Evolutionary conservation across 2,888 invertebrate genomes (phyloP).

Genomic region (Hetaerina titia): DNA sequence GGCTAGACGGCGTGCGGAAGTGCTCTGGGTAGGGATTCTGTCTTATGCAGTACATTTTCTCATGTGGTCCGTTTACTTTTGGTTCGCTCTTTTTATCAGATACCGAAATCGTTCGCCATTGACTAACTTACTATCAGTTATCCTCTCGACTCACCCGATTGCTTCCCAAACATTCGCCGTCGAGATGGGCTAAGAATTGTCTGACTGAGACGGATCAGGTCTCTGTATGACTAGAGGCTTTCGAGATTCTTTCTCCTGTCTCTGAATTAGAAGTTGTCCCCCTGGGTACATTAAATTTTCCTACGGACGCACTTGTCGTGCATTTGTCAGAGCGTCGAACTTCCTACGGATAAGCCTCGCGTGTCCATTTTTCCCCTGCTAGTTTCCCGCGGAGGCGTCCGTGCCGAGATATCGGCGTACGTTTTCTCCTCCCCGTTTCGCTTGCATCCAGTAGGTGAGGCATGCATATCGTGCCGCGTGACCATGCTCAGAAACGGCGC

Average conservation of each 20-base stretch:
- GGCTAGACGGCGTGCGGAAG: background rate
- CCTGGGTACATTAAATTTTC: background rate
- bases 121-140: background rate
- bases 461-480: background rate
- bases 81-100: background rate
- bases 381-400: background rate
- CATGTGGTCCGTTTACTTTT: background rate
- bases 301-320: background rate
- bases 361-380: background rate
- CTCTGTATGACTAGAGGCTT: too few species aligned
- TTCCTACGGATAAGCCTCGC: background rate
- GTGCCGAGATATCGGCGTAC: background rate
- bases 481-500: background rate
- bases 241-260: background rate
- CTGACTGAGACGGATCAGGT: background rate
- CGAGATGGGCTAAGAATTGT: background rate
- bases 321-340: background rate
- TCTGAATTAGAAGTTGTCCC: background rate
- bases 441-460: background rate
- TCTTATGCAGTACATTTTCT: background rate
- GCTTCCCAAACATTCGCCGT: background rate
- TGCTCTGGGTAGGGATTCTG: background rate
- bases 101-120: background rate
- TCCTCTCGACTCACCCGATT: background rate
- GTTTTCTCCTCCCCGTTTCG: background rate